Evolutionary conservation across 2,797 vertebrate species (phyloP).

Genomic region (Euthynnus affinis): DNA sequence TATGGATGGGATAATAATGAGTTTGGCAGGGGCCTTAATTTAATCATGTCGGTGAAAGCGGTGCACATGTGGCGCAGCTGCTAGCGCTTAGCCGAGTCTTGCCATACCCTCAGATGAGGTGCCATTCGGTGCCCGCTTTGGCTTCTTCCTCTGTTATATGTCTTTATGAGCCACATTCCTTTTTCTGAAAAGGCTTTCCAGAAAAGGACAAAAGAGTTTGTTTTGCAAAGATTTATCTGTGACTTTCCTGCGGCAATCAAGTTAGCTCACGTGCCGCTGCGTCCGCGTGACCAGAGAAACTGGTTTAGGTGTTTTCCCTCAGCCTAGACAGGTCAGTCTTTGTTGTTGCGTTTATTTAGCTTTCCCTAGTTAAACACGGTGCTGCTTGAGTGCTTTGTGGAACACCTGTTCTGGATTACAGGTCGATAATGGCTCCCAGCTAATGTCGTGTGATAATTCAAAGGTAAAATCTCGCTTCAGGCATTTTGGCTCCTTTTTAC

Average conservation of each 20-base stretch:
- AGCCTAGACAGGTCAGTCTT: conserved; percentile 55
- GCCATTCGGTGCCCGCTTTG: conserved; percentile 47
- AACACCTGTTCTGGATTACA: conserved; percentile 77
- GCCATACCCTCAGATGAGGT: conserved; percentile 51
- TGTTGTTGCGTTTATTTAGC: conserved; percentile 65
- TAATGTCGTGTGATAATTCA: conserved; percentile 67
- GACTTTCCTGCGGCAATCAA: conserved; percentile 40
- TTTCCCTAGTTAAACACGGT: conserved; percentile 39
- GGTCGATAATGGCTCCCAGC: conserved; percentile 43
- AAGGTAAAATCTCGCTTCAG: conserved; percentile 43
- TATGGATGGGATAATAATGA: conserved; percentile 77
- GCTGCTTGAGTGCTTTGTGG: conserved; percentile 48
- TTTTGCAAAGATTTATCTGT: conserved; percentile 66
- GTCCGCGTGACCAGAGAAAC: conserved; percentile 66
- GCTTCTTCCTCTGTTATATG: conserved; percentile 54
- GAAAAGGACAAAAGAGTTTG: conserved; percentile 69
- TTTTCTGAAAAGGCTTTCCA: conserved; percentile 32
- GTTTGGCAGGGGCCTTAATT: conserved; percentile 77
- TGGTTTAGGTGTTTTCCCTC: conserved; percentile 59
- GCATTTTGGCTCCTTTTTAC: conserved; percentile 16
- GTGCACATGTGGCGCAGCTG: conserved; percentile 78
- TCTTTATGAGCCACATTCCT: conserved; percentile 64
- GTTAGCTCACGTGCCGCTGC: conserved; percentile 49
- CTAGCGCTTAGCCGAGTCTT: conserved; percentile 52
- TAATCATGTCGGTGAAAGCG: conserved; percentile 74